phyloP scores from a whole-genome alignment of 2,113 vertebrate species.

The Eudyptes chrysolophus region DNA sequence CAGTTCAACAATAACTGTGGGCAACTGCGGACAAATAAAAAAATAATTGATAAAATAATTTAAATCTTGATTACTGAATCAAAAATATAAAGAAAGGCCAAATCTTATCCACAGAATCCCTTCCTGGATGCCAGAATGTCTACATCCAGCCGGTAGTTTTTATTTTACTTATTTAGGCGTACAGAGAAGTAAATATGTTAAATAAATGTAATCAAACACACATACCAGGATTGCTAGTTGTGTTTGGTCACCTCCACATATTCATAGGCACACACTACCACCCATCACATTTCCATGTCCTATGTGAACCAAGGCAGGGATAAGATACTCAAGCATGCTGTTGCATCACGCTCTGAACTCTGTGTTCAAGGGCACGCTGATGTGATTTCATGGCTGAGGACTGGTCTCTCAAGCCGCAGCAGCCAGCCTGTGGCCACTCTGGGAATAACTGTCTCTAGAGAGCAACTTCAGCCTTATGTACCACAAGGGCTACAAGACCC shows the following conservation, averaged over 20 bases:
- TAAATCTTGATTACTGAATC: background rate
- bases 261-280: background rate
- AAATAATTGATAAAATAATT: background rate
- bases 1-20: background rate
- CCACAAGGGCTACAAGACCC: background rate
- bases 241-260: background rate
- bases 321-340: background rate
- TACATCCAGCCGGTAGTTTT: background rate
- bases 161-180: background rate
- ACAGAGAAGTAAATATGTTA: background rate
- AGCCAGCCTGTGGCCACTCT: background rate
- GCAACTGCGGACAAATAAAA: background rate
- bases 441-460: background rate
- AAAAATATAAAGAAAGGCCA: background rate
- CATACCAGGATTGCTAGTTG: background rate
- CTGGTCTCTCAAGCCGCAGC: background rate
- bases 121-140: background rate
- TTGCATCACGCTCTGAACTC: background rate
- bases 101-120: background rate
- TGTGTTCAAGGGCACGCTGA: background rate
- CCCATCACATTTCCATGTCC: background rate
- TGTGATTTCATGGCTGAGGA: background rate
- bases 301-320: background rate
- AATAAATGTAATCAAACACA: background rate
- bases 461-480: background rate